Conservation (phyloP, 2,113 vertebrate genomes). For the Equus quagga region DNA sequence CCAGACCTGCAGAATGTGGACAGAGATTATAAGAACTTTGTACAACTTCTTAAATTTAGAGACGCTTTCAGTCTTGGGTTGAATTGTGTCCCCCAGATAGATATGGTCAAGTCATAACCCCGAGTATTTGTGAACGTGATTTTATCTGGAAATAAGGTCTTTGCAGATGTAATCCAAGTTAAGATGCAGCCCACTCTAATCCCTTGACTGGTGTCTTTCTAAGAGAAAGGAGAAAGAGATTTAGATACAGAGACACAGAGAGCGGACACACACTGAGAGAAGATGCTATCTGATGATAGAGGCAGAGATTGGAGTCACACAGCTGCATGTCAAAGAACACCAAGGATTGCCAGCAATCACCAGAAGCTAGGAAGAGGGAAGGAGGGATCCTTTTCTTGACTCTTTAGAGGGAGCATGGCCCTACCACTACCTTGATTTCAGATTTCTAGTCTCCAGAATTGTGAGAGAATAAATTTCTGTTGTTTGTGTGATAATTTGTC, state of each 20-base stretch:
- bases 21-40: background rate
- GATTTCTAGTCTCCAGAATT: background rate
- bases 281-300: background rate
- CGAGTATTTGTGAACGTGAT: background rate
- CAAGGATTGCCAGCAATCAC: background rate
- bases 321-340: background rate
- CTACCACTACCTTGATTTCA: background rate
- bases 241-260: background rate
- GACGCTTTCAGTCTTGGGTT: background rate
- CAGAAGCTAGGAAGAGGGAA: background rate
- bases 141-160: constrained; percentile 9
- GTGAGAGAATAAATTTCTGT: background rate
- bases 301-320: background rate
- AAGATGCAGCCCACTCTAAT: background rate
- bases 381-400: background rate
- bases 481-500: background rate
- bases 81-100: background rate
- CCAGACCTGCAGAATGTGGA: background rate
- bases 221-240: background rate
- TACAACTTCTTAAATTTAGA: constrained; percentile 11
- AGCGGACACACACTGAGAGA: background rate
- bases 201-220: background rate
- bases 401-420: background rate
- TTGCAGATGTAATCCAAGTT: background rate
- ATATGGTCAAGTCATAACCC: background rate